Evolutionary conservation across 2,888 invertebrate species (phyloP).

Genomic region (Allophyes oxyacanthae): DNA sequence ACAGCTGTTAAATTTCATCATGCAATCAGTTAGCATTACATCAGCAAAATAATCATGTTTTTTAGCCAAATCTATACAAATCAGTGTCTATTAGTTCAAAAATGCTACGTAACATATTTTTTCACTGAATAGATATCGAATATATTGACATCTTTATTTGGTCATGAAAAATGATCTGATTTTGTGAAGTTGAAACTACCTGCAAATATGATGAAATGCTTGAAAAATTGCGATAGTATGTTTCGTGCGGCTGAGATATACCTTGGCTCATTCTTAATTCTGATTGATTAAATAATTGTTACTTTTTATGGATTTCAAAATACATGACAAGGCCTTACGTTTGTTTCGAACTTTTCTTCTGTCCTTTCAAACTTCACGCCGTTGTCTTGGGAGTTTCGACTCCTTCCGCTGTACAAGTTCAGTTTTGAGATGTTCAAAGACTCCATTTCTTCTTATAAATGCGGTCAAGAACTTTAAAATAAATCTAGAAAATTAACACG

Average conservation of each 20-base stretch:
- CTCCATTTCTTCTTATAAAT: conserved; percentile 74
- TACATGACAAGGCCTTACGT: conserved; percentile 67
- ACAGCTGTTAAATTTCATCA: conserved; percentile 43
- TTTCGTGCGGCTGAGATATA: background rate
- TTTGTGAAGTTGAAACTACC: conserved; percentile 6
- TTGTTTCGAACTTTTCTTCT: conserved; percentile 72
- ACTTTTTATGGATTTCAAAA: conserved; percentile 14
- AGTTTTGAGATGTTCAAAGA: conserved; percentile 84
- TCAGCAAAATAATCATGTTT: background rate
- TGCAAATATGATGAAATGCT: background rate
- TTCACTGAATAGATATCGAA: conserved; percentile 10
- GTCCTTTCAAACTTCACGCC: conserved; percentile 67
- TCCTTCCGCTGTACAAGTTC: conserved; percentile 79
- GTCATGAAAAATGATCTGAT: conserved; percentile 63
- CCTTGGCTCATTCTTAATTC: background rate
- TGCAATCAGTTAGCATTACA: conserved; percentile 23
- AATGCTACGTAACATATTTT: conserved; percentile 4
- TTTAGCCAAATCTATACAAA: background rate
- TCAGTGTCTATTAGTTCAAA: background rate
- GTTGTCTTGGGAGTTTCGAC: conserved; percentile 69
- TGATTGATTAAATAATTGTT: conserved; percentile 10
- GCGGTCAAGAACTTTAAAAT: conserved; percentile 63
- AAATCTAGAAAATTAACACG: conserved; percentile 77
- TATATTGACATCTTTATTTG: conserved; percentile 51
- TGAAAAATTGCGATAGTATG: background rate